Base-by-base conservation (phyloP, 92 coral and sea anemone genomes). In the Umimayanthus kanabou region DNA sequence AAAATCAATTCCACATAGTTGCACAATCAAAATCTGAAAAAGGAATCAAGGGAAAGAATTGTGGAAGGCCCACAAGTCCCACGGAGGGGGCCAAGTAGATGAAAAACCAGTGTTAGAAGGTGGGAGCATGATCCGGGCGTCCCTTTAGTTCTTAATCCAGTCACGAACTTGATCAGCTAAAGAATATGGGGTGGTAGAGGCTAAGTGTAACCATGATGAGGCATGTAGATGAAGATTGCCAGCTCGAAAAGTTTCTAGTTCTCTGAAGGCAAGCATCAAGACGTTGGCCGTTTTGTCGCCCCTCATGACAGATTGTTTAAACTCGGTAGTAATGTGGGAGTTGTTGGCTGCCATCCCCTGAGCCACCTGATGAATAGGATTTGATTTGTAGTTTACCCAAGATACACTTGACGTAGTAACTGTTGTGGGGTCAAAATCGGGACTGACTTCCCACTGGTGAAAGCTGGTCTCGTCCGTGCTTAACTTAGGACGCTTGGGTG, bases 1-100 rank as follows among this genome's bases (percentile, higher is more conserved):
- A 45, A 45, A 45, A 45, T 45, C 50, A 45, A 45, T 9, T 45
- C 50, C 11, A 8, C 11, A 45, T 45, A 45, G 50, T 45, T 45
- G 10, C 0, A 45, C 50, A 45, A 6, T 45, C 50, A 45, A 45
- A 45, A 45, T 45, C 10, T 45, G 50, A 45, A 6, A 33, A 45
- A 45, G 10, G 50, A 45, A 45, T 45, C 50, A 45, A 45, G 10
- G 50, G 50, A 45, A 45, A 45, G 50, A 45, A 45, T 4, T 45
- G 50, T 45, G 50, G 50, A 45, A 53, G 39, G 39, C 89, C 89
- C 76, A 57, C 55, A 69, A 53, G 50, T 79, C 85, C 90, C 85
- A 87, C 9, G 92, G 95, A 23, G 88, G 80, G 4, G 81, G 90
- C 90, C 92, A 92, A 30, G 53, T 37, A 42, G 58, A 26, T 28